Evolutionary conservation across 2,797 vertebrate species (phyloP).

Genomic region (Sciaenops ocellatus): DNA sequence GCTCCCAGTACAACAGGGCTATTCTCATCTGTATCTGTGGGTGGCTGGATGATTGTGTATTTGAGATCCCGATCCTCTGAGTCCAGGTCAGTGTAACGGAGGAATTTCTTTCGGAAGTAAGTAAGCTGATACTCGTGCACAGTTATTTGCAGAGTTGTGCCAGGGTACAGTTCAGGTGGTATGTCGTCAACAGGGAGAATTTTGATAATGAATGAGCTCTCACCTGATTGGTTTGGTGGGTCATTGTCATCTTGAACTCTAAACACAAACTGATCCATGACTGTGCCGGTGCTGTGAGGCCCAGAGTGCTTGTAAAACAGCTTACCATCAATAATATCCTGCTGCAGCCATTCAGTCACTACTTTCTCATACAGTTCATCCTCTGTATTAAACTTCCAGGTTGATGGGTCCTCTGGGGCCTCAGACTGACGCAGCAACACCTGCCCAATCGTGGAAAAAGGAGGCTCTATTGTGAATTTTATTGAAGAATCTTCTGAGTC

Average conservation of each 20-base stretch:
- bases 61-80: conserved; percentile 94
- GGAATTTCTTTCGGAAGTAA: conserved; percentile 90
- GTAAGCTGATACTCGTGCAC: conserved; percentile 96
- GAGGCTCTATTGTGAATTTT: conserved; percentile 87
- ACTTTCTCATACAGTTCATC: conserved; percentile 92
- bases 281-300: conserved; percentile 89
- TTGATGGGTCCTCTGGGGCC: conserved; percentile 88
- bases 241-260: conserved; percentile 95
- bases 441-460: conserved; percentile 84
- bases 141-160: conserved; percentile 91
- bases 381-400: conserved; percentile 88
- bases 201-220: conserved; percentile 90
- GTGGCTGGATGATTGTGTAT: conserved; percentile 90
- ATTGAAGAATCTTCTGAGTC: conserved; percentile 95
- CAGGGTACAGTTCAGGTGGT: conserved; percentile 89
- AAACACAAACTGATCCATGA: conserved; percentile 93
- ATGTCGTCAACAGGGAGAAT: conserved; percentile 93
- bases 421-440: conserved; percentile 92
- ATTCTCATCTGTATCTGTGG: conserved; percentile 93
- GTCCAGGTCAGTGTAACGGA: conserved; percentile 95
- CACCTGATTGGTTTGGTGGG: conserved; percentile 92
- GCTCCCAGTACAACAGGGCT: conserved; percentile 86
- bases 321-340: conserved; percentile 91
- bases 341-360: conserved; percentile 93
- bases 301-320: conserved; percentile 93